Evolutionary conservation across 2,113 vertebrate species (phyloP).

Genomic region (Atherinomorus stipes): DNA sequence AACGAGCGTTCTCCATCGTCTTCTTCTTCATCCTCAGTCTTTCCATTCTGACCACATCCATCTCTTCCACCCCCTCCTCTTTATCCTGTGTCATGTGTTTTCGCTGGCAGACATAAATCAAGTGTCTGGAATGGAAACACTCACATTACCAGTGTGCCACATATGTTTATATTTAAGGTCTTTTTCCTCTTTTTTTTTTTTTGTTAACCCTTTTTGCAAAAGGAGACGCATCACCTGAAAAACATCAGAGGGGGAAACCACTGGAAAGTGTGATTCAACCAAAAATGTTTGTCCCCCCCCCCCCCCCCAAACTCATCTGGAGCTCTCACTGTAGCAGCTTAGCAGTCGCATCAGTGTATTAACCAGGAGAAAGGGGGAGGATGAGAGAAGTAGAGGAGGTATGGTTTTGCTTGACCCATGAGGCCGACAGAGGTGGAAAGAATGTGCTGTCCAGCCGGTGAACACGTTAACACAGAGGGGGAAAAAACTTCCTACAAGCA

Average conservation of each 20-base stretch:
- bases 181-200: slow-evolving; percentile 47
- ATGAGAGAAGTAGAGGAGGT: slow-evolving; percentile 35
- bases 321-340: slow-evolving; percentile 42
- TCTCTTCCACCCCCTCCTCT: slow-evolving; percentile 33
- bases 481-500: slow-evolving; percentile 67
- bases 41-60: slow-evolving; percentile 61
- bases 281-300: slow-evolving; percentile 43
- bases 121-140: slow-evolving; percentile 73
- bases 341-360: slow-evolving; percentile 53
- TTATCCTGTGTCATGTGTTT: slow-evolving; percentile 62
- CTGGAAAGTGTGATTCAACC: slow-evolving; percentile 79
- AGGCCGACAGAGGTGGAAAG: slow-evolving; percentile 82
- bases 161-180: slow-evolving; percentile 75
- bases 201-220: slow-evolving; percentile 14
- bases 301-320: slow-evolving; percentile 31
- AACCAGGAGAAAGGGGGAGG: slow-evolving; percentile 19
- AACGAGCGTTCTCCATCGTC: slow-evolving; percentile 19
- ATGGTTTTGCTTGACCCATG: slow-evolving; percentile 75
- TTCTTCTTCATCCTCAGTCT: slow-evolving; percentile 37
- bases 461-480: slow-evolving; percentile 75
- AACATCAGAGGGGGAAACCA: slow-evolving; percentile 52
- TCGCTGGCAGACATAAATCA: slow-evolving; percentile 70
- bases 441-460: slow-evolving; percentile 81
- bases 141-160: slow-evolving; percentile 70
- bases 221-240: slow-evolving; percentile 56